Evolutionary conservation across 23 tunicate genomes (phyloP).

Genomic region (Ciona savignyi): DNA sequence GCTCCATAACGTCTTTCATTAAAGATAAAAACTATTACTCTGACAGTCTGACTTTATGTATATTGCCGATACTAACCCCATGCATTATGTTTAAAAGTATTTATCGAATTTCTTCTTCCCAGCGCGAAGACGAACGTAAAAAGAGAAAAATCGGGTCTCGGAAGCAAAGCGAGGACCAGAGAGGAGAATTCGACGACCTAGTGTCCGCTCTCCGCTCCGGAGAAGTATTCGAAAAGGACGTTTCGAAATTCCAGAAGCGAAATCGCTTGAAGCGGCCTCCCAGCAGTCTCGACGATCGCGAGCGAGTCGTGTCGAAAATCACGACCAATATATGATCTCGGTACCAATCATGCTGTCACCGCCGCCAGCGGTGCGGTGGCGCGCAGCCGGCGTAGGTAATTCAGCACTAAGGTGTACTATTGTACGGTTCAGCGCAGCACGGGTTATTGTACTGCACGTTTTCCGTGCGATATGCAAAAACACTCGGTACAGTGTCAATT

Average conservation of each 20-base stretch:
- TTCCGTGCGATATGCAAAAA: neutral
- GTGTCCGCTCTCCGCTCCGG: slow-evolving; percentile 92
- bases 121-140: slow-evolving; percentile 46
- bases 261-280: slow-evolving; percentile 52
- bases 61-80: too few species aligned
- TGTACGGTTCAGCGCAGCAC: too few species aligned
- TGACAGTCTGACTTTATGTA: too few species aligned
- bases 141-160: slow-evolving; percentile 10
- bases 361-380: too few species aligned
- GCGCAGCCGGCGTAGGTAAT: slow-evolving; percentile 1
- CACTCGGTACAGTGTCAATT: neutral
- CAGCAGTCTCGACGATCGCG: slow-evolving; percentile 15
- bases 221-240: slow-evolving; percentile 91
- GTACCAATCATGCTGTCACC: too few species aligned
- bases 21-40: too few species aligned
- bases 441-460: neutral
- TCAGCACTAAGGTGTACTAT: neutral
- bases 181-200: slow-evolving; percentile 92
- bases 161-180: slow-evolving; percentile 25
- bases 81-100: too few species aligned
- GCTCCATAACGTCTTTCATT: too few species aligned
- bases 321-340: neutral
- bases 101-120: slow-evolving; percentile 1
- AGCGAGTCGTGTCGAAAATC: neutral
- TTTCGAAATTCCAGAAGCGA: slow-evolving; percentile 77